These are phyloP conservation scores for Cygnus olor DNA, from an alignment of 2,797 vertebrate genomes.

Conservation along the genomic window DNA sequence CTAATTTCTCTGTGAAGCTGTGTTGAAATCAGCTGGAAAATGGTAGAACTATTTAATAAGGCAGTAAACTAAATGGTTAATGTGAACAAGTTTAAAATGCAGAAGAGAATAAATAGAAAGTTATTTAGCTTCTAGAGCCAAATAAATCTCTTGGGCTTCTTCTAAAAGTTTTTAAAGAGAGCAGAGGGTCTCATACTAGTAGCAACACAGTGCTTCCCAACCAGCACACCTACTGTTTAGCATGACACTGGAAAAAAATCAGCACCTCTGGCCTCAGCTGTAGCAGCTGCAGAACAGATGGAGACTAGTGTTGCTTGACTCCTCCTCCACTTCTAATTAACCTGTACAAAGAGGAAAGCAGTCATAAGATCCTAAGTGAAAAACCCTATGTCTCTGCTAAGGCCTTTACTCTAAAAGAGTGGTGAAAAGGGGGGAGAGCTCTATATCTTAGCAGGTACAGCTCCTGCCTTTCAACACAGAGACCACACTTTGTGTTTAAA, in stretches of 20 bases:
- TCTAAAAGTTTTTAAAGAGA: constrained; percentile 16
- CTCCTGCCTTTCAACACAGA: constrained; percentile 54
- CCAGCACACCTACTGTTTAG: neutral
- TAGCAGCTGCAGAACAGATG: constrained; percentile 51
- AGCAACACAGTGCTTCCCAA: neutral
- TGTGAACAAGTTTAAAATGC: neutral
- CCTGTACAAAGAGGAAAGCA: neutral
- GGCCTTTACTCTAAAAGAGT: neutral
- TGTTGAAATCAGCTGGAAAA: neutral
- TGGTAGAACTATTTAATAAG: neutral
- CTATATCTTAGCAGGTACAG: neutral
- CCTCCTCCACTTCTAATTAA: constrained; percentile 36
- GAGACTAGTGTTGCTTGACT: neutral
- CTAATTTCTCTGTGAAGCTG: neutral
- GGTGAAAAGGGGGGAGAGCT: neutral
- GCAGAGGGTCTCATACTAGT: neutral
- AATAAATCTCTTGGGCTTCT: neutral
- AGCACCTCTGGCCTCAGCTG: neutral
- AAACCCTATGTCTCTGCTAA: neutral
- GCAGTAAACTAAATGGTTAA: neutral
- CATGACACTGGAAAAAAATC: constrained; percentile 18
- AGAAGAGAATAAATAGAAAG: neutral
- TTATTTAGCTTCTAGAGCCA: constrained; percentile 2
- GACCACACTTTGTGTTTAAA: constrained; percentile 42
- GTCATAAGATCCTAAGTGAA: neutral